Evolutionary conservation across 2,113 vertebrate species (phyloP), one percentile per base, ranked within the genome.

Genomic region (Osmerus mordax): DNA sequence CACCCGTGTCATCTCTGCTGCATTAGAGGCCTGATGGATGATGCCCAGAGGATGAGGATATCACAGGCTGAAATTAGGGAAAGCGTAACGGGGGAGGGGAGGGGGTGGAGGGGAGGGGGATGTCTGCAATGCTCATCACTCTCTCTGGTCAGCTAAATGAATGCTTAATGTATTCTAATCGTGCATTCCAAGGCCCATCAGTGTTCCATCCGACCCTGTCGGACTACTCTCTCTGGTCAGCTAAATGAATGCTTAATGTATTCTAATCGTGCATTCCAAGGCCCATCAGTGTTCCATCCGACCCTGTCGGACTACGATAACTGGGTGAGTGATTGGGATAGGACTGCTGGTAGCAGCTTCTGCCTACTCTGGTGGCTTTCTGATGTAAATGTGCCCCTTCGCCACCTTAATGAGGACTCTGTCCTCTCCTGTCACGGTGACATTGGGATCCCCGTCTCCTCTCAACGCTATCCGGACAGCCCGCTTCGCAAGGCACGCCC

Each of bases 391-490:
- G 58, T 53, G 68, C 23, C 65, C 47, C 21, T 60, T 52, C 63
- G 15, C 14, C 18, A 47, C 23, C 59, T 47, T 87, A 88, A 86
- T 84, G 84, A 87, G 83, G 65, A 23, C 80, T 73, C 74, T 11
- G 80, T 90, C 85, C 86, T 89, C 70, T 82, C 65, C 78, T 86
- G 85, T 86, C 82, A 66, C 63, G 5, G 53, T 88, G 85, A 90
- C 82, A 82, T 88, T 90, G 90, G 71, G 69, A 78, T 71, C 65
- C 52, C 59, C 15, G 9, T 73, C 70, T 81, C 23, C n/a, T 25
- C 23, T 11, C 54, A 13, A 28, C 73, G 61, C 63, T 72, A 73
- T 70, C 73, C 25, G 70, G 64, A 85, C 76, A 73, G 76, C 70
- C 58, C 15, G 23, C 23, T 65, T 19, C 15, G 19, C 62, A 16